A percentile compares a stretch with the other conserved stretches of the same genome.
Conservation (phyloP, 1,140 invertebrate genomes). For the Campoletis sonorensis region DNA sequence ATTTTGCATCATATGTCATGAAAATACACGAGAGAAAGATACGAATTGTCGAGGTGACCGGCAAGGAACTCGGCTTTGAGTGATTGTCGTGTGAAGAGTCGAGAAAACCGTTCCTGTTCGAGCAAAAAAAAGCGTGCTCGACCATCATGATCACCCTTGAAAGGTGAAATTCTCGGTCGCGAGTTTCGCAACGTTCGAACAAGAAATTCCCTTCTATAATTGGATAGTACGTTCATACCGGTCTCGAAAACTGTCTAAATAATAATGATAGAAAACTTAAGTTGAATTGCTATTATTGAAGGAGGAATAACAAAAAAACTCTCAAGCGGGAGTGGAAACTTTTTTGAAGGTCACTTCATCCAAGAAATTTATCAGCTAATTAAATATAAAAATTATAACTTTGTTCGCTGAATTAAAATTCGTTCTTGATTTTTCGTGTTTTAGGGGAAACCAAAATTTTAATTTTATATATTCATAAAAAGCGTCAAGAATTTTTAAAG, state of each 20-base stretch:
- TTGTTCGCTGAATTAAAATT: background rate
- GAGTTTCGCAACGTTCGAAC: background rate
- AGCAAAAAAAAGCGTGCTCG: constrained; percentile 55
- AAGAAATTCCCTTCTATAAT: constrained; percentile 1
- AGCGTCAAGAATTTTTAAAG: too few species aligned
- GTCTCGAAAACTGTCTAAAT: background rate
- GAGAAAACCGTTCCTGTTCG: constrained; percentile 8
- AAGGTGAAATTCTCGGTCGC: constrained; percentile 11
- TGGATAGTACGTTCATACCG: background rate
- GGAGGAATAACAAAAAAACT: background rate
- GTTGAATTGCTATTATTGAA: too few species aligned
- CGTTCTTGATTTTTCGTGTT: background rate
- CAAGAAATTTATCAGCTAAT: too few species aligned
- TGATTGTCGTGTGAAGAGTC: constrained; percentile 8
- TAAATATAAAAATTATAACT: too few species aligned
- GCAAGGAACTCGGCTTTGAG: background rate
- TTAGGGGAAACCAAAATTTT: too few species aligned
- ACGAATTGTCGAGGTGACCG: background rate
- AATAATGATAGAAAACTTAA: too few species aligned
- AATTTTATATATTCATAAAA: too few species aligned
- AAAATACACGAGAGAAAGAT: too few species aligned
- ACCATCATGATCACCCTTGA: constrained; percentile 3
- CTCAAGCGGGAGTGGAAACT: too few species aligned
- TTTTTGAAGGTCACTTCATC: too few species aligned
- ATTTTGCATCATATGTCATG: too few species aligned